Conservation (phyloP, 2,888 invertebrate species). For the Lithosia quadra region DNA sequence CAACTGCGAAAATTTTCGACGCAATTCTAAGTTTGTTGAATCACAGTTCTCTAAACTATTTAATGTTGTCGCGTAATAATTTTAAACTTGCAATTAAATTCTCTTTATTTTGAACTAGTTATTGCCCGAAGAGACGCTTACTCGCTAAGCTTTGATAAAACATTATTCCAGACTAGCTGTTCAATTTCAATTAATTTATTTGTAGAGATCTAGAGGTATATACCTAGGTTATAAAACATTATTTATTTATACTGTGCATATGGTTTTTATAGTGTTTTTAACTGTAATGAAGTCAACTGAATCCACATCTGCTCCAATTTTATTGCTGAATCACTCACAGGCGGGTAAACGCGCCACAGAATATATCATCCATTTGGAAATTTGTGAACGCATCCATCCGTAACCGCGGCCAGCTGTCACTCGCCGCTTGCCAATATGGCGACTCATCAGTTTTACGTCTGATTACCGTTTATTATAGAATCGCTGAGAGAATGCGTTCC, state of each 20-base stretch:
- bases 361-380: constrained; percentile 42
- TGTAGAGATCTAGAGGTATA: too few relatives aligned
- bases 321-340: constrained; percentile 21
- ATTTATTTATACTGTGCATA: too few relatives aligned
- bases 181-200: too few relatives aligned
- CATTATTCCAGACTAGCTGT: too few relatives aligned
- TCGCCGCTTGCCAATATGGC: constrained; percentile 38
- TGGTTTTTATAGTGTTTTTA: too few relatives aligned
- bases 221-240: too few relatives aligned
- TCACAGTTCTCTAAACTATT: constrained; percentile 15
- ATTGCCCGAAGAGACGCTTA: not conserved
- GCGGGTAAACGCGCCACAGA: constrained; percentile 17
- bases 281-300: not conserved
- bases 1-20: constrained; percentile 35
- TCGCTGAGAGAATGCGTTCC: too few relatives aligned
- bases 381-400: constrained; percentile 50
- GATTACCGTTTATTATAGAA: constrained; percentile 29
- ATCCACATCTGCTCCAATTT: constrained; percentile 31
- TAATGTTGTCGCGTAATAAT: not conserved
- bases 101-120: not conserved
- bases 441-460: constrained; percentile 23
- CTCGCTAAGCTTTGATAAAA: too few relatives aligned
- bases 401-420: constrained; percentile 41
- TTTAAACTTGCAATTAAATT: not conserved
- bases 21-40: constrained; percentile 33